These are phyloP conservation scores for Psix sp. DNA, from an alignment of 1,140 invertebrate genomes.

Conservation along the genomic window DNA sequence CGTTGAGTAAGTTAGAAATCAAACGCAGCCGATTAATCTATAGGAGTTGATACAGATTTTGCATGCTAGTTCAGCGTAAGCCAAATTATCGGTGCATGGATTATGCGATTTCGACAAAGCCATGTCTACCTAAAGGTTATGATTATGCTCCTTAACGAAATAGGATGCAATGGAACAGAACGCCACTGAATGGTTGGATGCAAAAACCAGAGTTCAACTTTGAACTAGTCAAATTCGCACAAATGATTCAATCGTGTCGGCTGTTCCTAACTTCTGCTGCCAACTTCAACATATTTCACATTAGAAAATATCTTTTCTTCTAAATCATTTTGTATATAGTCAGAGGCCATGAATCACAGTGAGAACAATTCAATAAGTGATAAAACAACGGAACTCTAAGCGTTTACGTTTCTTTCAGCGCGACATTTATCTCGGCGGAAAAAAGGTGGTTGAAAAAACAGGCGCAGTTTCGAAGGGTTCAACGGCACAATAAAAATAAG, in stretches of 20 bases:
- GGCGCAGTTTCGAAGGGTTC: conserved; percentile 12
- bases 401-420: conserved; percentile 2
- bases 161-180: too few species aligned
- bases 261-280: too few species aligned
- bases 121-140: too few species aligned
- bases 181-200: too few species aligned
- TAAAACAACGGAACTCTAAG: conserved; percentile 2
- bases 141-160: too few species aligned
- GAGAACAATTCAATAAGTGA: conserved; percentile 1
- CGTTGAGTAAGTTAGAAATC: conserved; percentile 39
- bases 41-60: conserved; percentile 25
- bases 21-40: conserved; percentile 35
- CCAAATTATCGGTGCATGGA: conserved; percentile 40
- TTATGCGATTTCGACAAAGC: conserved; percentile 25
- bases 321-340: too few species aligned
- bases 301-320: too few species aligned
- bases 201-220: too few species aligned
- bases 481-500: conserved; percentile 24
- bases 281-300: too few species aligned
- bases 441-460: not conserved
- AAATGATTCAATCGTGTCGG: too few species aligned
- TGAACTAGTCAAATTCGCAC: too few species aligned
- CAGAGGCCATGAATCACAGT: not conserved
- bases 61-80: conserved; percentile 29
- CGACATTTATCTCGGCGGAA: conserved; percentile 11